Evolutionary conservation across 2,797 vertebrate species (phyloP), one percentile per base, ranked within the genome.

Genomic region (Fistularia commersonii): DNA sequence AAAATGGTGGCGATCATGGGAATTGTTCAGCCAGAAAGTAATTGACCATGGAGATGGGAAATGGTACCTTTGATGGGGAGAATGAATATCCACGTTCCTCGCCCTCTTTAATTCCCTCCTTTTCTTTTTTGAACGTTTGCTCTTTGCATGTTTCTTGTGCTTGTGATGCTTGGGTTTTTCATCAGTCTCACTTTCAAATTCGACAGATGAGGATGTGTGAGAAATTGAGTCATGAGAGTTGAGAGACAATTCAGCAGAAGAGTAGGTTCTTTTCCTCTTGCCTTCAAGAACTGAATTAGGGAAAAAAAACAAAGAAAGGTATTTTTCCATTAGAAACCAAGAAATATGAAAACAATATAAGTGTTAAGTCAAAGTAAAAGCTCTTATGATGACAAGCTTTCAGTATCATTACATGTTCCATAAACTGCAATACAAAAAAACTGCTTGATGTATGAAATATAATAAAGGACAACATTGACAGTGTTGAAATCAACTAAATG

Each of bases 131-230:
- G 90, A 67, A 1, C 70, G 91, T 69, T 93, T 96, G 46, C 79
- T 85, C 84, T 93, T 97, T 1, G 69, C 46, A 39, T 77, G 89
- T 57, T 87, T 90, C 64, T 92, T 97, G 36, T 83, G 80, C 41
- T 92, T 95, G 48, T 67, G 87, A 11, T 51, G 72, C 54, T 57
- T 74, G 51, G 32, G 42, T 53, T 78, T 90, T 56, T 87, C 85
- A 35, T 93, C 92, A 0, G 70, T 75, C 73, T 95, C 93, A 7
- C 86, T 92, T 52, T 92, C 92, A 32, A 90, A 92, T 50, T 92
- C 92, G 6, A 76, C 83, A 38, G 92, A 92, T 41, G 91, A 89
- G 37, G 90, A 84, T 10, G 61, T 74, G 11, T 58, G 76, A 32
- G 92, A 48, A 14, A 89, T 90, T 11, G 76, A 88, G 51, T 89